A percentile compares a stretch with the other conserved stretches of the same genome.
Evolutionary conservation across 2,113 vertebrate species (phyloP).

Genomic region (Rhynchopsitta pachyrhyncha): DNA sequence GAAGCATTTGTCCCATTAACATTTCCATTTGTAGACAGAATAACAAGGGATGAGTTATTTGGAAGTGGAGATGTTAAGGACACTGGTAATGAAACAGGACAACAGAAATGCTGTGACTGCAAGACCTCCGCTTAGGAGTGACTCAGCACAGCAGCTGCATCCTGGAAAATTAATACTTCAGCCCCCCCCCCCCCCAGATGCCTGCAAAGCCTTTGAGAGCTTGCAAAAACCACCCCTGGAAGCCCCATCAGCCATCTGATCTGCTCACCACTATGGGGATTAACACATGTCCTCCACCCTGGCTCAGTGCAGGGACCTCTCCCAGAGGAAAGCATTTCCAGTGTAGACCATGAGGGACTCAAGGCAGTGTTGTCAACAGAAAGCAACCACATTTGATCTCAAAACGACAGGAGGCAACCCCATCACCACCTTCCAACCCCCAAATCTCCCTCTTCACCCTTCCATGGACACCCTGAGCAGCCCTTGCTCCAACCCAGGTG

Average conservation of each 20-base stretch:
- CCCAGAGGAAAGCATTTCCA: neutral
- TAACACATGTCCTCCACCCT: neutral
- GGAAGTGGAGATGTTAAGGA: neutral
- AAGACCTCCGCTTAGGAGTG: neutral
- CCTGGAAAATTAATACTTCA: conserved; percentile 4
- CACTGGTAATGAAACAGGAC: neutral
- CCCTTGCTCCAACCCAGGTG: neutral
- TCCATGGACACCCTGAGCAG: neutral
- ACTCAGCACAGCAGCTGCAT: conserved; percentile 47
- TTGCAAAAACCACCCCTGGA: neutral
- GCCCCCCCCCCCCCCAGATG: neutral
- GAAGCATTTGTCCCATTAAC: neutral
- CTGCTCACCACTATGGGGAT: neutral
- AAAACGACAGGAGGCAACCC: neutral
- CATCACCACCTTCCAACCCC: neutral
- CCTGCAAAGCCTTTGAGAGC: neutral
- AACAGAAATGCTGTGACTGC: neutral
- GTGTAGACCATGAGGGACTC: fast-evolving
- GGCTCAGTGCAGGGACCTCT: fast-evolving
- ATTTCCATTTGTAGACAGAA: neutral
- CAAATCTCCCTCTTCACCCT: neutral
- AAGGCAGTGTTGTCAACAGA: neutral
- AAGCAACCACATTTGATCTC: neutral
- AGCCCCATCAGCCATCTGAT: neutral
- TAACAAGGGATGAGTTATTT: neutral